Percentiles rank a stretch among this genome's conserved stretches.
phyloP scores from a whole-genome alignment of 2,113 vertebrate species.

The Spheniscus mendiculus region DNA sequence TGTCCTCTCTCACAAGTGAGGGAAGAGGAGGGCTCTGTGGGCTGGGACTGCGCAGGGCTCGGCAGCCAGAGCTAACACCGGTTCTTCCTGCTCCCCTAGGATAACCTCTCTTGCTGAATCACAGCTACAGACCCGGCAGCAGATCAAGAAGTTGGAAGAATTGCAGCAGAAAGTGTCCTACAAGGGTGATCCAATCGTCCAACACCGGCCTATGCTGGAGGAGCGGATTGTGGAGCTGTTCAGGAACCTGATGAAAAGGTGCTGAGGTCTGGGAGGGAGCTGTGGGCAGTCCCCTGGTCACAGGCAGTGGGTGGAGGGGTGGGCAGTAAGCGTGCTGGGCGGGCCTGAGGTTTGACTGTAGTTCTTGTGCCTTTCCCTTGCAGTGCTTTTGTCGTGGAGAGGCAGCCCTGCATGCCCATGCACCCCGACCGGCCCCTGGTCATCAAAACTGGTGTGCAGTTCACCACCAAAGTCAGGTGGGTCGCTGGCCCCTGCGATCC shows the following conservation, averaged over 20 bases:
- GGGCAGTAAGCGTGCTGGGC: neutral
- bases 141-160: constrained; percentile 98
- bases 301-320: neutral
- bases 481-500: neutral
- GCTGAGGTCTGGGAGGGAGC: neutral
- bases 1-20: neutral
- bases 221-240: constrained; percentile 96
- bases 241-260: constrained; percentile 98
- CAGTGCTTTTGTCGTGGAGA: constrained; percentile 95
- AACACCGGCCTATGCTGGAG: constrained; percentile 95
- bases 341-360: neutral
- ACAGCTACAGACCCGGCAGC: constrained; percentile 97
- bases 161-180: constrained; percentile 98
- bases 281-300: rapidly evolving
- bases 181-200: constrained; percentile 96
- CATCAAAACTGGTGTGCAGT: constrained; percentile 98
- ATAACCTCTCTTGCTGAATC: constrained; percentile 97
- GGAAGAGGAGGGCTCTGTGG: neutral
- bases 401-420: constrained; percentile 99
- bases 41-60: neutral
- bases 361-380: neutral
- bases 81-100: constrained; percentile 72
- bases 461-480: constrained; percentile 99
- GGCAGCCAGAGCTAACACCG: neutral
- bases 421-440: constrained; percentile 96